Evolutionary conservation across 2,888 invertebrate genomes (phyloP).

Genomic region (Tipula helvola): DNA sequence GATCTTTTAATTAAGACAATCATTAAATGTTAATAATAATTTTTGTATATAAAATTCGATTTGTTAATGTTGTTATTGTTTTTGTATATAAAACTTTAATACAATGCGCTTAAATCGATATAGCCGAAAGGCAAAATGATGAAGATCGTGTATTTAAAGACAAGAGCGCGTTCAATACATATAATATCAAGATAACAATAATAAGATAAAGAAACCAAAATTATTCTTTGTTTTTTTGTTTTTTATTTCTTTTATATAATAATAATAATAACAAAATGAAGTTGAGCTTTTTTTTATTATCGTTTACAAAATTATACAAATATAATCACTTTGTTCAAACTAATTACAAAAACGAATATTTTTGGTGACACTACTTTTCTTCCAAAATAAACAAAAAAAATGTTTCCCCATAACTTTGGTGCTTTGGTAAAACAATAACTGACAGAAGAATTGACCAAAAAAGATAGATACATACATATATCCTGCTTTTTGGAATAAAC

Average conservation of each 20-base stretch:
- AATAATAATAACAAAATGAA: background rate
- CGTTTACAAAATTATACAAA: background rate
- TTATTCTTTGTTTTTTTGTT: background rate
- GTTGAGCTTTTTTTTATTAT: background rate
- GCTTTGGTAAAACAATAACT: background rate
- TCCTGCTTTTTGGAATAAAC: background rate
- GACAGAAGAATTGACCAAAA: background rate
- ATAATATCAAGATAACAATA: background rate
- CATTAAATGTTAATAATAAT: slow-evolving; percentile 7
- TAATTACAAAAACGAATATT: background rate
- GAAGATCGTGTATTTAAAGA: slow-evolving; percentile 8
- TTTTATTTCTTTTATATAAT: background rate
- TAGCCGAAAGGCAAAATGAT: slow-evolving; percentile 7
- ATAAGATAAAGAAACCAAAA: background rate
- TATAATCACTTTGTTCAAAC: background rate
- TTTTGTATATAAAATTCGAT: slow-evolving; percentile 4
- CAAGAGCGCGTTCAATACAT: background rate
- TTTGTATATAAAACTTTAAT: background rate
- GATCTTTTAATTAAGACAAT: slow-evolving; percentile 10
- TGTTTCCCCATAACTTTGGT: background rate
- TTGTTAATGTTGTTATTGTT: background rate
- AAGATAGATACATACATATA: background rate
- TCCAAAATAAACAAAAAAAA: background rate
- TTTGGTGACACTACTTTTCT: background rate
- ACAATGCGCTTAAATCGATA: background rate